Percentiles rank a stretch among this genome's conserved stretches.
These are phyloP conservation scores for Onthophagus taurus DNA, from an alignment of 1,140 invertebrate species.

Conservation along the genomic window DNA sequence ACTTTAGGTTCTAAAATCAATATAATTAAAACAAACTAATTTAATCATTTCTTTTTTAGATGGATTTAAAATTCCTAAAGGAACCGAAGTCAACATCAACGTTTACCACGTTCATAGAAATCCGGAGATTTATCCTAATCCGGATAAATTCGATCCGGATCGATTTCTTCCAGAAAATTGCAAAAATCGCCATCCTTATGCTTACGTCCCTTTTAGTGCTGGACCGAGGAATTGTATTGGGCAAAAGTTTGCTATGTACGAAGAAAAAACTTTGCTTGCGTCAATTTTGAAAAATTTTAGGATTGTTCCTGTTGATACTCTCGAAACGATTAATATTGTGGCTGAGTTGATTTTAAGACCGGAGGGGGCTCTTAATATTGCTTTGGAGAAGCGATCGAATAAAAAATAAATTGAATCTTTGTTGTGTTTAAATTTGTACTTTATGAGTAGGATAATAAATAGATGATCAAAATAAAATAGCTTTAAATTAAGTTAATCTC, in stretches of 20 bases:
- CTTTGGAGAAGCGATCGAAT: conserved; percentile 8
- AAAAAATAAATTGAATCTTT: no score
- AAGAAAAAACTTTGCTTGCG: conserved; percentile 61
- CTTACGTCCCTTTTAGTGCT: conserved; percentile 9
- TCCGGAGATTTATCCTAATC: conserved; percentile 45
- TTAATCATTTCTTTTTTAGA: conserved; percentile 1
- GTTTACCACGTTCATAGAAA: conserved; percentile 43
- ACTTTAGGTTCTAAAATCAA: conserved; percentile 31
- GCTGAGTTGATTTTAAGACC: conserved; percentile 9
- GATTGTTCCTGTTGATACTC: conserved; percentile 16
- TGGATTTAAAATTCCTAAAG: conserved; percentile 35
- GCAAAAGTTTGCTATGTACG: conserved; percentile 67
- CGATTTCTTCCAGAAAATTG: conserved; percentile 9
- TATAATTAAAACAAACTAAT: background rate
- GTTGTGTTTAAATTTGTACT: no score
- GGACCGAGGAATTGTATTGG: conserved; percentile 33
- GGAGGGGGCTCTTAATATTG: conserved; percentile 6
- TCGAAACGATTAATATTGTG: conserved; percentile 9
- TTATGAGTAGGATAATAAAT: no score
- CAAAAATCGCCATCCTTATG: conserved; percentile 7
- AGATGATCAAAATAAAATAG: no score
- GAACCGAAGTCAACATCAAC: conserved; percentile 34
- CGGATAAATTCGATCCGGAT: conserved; percentile 42
- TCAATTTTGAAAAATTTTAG: conserved; percentile 53
- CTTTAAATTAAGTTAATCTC: no score